phyloP scores from a whole-genome alignment of 2,113 vertebrate genomes.

The Mesocricetus auratus region DNA sequence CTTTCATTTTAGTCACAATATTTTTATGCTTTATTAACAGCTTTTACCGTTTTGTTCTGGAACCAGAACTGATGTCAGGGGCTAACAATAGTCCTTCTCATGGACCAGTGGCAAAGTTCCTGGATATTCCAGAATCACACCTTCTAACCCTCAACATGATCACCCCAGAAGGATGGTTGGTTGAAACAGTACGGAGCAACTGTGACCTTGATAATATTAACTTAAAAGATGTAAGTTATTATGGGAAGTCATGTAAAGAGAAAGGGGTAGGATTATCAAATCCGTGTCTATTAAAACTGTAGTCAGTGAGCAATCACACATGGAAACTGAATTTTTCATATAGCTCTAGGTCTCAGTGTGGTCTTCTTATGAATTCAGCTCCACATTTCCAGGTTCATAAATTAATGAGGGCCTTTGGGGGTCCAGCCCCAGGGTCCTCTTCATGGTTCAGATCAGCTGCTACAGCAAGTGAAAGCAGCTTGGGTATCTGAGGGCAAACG shows the following conservation, averaged over 20 bases:
- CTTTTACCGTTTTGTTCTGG: constrained; percentile 97
- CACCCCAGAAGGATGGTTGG: constrained; percentile 97
- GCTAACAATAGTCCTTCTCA: constrained; percentile 88
- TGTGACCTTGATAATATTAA: constrained; percentile 98
- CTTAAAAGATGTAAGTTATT: constrained; percentile 92
- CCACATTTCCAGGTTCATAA: neutral
- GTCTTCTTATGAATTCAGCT: neutral
- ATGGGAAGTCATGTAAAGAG: neutral
- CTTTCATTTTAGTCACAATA: constrained; percentile 51
- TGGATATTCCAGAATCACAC: constrained; percentile 94
- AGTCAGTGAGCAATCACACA: neutral
- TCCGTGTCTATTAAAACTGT: neutral
- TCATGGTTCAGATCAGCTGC: too few relatives aligned
- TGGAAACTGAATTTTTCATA: neutral
- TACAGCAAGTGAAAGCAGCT: too few relatives aligned
- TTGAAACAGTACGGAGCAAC: constrained; percentile 93
- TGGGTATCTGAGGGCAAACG: too few relatives aligned
- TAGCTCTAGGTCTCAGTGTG: neutral
- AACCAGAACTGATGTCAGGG: constrained; percentile 91
- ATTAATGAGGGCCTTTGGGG: too few relatives aligned
- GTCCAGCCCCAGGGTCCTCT: too few relatives aligned
- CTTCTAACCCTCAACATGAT: constrained; percentile 97
- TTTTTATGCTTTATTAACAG: constrained; percentile 84
- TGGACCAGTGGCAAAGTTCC: constrained; percentile 93
- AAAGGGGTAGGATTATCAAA: neutral